Percentiles rank a stretch among this genome's conserved stretches.
These are phyloP conservation scores for Sylvia atricapilla DNA, from an alignment of 2,113 vertebrate species.

Conservation along the genomic window DNA sequence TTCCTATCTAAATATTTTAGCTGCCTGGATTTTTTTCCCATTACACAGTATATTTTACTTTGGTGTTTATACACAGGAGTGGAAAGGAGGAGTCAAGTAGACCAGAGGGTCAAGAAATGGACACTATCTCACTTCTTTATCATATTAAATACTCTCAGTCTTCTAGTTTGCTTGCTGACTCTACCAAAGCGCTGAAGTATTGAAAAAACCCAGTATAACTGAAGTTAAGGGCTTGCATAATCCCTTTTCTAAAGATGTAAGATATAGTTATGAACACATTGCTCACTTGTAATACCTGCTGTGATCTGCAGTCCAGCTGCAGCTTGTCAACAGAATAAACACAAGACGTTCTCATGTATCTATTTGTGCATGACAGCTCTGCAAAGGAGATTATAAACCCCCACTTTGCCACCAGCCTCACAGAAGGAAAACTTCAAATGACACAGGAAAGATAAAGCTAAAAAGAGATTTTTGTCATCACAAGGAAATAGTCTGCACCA, in stretches of 20 bases:
- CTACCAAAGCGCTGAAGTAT: neutral
- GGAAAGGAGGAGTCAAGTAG: neutral
- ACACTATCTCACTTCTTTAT: neutral
- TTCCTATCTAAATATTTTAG: neutral
- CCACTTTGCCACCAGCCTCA: neutral
- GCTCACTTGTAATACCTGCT: constrained; percentile 10
- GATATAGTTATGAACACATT: neutral
- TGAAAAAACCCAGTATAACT: neutral
- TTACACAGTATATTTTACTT: neutral
- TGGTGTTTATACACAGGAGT: neutral
- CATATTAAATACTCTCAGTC: neutral
- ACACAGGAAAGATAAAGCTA: neutral
- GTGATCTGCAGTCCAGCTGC: constrained; percentile 10
- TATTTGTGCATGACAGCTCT: neutral
- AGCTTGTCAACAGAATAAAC: neutral
- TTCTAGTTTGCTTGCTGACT: neutral
- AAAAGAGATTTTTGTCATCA: neutral
- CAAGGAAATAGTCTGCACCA: neutral
- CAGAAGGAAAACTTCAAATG: neutral
- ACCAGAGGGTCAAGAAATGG: neutral
- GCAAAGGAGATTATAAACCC: constrained; percentile 21
- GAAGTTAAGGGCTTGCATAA: constrained; percentile 21
- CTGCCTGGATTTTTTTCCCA: no score
- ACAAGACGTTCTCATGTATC: neutral
- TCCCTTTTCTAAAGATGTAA: constrained; percentile 6